Conservation (phyloP, 2,888 invertebrate genomes). For the Drosophila picticornis region DNA sequence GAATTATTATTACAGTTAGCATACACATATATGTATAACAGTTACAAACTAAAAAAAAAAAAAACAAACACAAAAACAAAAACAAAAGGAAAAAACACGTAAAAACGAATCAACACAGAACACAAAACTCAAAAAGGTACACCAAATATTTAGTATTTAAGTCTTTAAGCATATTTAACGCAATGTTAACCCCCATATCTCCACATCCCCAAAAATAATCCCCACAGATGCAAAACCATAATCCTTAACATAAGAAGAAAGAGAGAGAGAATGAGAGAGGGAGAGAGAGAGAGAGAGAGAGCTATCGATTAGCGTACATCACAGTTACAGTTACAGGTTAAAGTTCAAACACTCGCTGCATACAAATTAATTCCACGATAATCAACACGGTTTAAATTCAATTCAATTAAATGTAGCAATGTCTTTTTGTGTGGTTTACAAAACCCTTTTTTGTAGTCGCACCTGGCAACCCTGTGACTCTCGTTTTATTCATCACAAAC, state of each 20-base stretch:
- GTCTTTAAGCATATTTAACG: conserved; percentile 76
- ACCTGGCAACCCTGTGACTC: conserved; percentile 45
- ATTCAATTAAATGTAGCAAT: conserved; percentile 34
- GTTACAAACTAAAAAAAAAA: conserved; percentile 56
- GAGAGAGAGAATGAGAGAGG: conserved; percentile 25
- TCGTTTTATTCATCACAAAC: conserved; percentile 47
- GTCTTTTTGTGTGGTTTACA: conserved; percentile 32
- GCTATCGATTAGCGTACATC: conserved; percentile 50
- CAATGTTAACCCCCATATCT: conserved; percentile 51
- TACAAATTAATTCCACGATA: conserved; percentile 30
- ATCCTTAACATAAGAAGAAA: conserved; percentile 49
- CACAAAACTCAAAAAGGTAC: conserved; percentile 84
- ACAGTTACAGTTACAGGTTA: conserved; percentile 41
- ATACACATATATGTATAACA: conserved; percentile 51
- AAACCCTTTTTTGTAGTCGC: conserved; percentile 41
- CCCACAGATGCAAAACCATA: conserved; percentile 35
- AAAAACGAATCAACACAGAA: conserved; percentile 49
- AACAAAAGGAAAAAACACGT: conserved; percentile 16
- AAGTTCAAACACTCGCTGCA: conserved; percentile 35
- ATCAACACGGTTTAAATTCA: conserved; percentile 12
- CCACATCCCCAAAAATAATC: conserved; percentile 5
- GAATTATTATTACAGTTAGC: conserved; percentile 53
- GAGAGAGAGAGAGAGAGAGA: conserved; percentile 12
- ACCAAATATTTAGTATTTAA: conserved; percentile 83
- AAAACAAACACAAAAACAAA: conserved; percentile 13